Base-by-base conservation (phyloP, 2,113 vertebrate genomes). In the Paradisaea rubra region DNA sequence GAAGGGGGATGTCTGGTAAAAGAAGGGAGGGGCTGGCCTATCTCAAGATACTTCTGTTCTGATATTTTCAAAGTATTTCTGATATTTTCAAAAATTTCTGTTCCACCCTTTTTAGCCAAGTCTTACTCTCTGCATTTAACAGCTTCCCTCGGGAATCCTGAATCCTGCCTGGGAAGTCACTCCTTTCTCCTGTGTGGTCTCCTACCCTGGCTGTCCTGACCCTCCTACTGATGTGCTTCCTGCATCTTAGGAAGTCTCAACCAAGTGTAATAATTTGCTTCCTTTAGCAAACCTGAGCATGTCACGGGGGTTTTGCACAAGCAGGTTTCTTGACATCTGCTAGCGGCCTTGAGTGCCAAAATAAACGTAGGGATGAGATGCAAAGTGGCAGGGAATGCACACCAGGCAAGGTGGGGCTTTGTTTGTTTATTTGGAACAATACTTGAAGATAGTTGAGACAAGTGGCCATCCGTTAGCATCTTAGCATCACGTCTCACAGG, bases 241-340 rank as follows among this genome's bases (percentile, higher is more conserved):
- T 59, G 76, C 56, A 39, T 69, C 73, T 90, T 64, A 91, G 82
- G 90, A 91, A 94, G 80, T 72, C 71, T 44, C 60, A 82, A 70
- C 28, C 60, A 88, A 84, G 68, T 69, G 91, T 86, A 94, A 89
- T 84, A 52, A 91, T 86, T 86, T 66, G 54, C 90, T 96, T 95
- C 92, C 95, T 92, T 84, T 69, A 77, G 71, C 81, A 92, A 92
- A 91, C 88, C 68, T 21, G 45, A 96, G 59, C 91, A 59, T 87
- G 76, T 54, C 86, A 52, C 1, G 39, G 64, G 49, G 74, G 71
- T 85, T 96, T 92, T 84, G 87, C 88, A 94, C 4, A 1, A 90
- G 84, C 90, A 95, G 63, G 78, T 86, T 96, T 69, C 71, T 50
- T 87, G 89, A 92, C 94, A 97, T 86, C 87, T 94, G 89, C 71